phyloP scores from a whole-genome alignment of 2,113 vertebrate genomes.

The Halcyon senegalensis region DNA sequence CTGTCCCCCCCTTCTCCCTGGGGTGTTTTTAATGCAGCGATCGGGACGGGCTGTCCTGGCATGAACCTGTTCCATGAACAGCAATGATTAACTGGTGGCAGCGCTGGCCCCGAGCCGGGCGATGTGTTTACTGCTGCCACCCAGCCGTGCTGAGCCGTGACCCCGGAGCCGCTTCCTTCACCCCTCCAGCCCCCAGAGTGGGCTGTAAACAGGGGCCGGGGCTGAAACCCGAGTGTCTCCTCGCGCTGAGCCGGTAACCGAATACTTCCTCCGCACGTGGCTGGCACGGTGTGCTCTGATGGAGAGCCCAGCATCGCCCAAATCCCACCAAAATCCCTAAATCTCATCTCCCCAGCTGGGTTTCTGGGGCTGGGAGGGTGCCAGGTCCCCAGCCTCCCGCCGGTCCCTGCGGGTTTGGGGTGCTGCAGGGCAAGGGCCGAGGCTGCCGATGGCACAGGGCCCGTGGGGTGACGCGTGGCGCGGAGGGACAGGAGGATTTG shows the following conservation, averaged over 20 bases:
- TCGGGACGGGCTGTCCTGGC: not conserved
- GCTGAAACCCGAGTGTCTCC: not conserved
- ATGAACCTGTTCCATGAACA: not conserved
- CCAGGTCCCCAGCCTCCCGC: not conserved
- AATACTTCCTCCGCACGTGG: not conserved
- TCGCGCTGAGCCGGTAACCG: not conserved
- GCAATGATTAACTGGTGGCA: not conserved
- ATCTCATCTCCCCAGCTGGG: not conserved
- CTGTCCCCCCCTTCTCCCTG: fast-evolving
- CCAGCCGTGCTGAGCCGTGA: not conserved
- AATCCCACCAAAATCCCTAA: not conserved
- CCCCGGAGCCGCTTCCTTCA: not conserved
- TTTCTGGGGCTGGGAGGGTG: not conserved
- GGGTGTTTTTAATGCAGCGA: not conserved
- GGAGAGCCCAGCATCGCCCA: not conserved
- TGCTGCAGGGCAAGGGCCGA: not conserved
- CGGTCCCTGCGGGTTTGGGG: fast-evolving
- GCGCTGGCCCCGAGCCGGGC: not conserved
- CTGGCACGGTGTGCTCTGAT: not conserved
- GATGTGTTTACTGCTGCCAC: not conserved
- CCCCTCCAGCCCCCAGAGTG: fast-evolving
- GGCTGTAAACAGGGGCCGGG: not conserved
- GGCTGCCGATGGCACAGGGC: fast-evolving
- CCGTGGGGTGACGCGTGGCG: fast-evolving
- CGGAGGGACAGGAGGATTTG: not conserved